Base-by-base conservation (phyloP, 2,888 invertebrate species). In the Trichogramma dendrolimi region DNA sequence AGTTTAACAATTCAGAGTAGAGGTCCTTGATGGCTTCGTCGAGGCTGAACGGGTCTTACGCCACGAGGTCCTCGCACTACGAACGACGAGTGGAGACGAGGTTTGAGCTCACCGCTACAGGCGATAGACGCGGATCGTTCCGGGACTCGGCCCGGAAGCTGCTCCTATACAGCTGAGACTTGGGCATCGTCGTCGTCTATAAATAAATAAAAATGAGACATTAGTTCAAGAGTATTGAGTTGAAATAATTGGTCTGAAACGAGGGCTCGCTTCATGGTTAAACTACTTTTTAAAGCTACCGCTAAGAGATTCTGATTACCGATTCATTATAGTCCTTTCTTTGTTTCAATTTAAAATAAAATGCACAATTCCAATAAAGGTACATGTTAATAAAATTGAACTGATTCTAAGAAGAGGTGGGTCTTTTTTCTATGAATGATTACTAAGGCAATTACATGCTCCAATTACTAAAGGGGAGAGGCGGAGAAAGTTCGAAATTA, bases 121-220 rank as follows among this genome's bases (percentile, higher is more conserved):
- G 60, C 51, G 54, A 60, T 58, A 8, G 63, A 60, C 7, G 63
- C 63, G 11, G 64, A 61, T 40, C 60, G 57, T 14, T 66, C 61
- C 63, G 59, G 59, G 58, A 58, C 58, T 14, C 65, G 59, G 63
- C 61, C 66, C 64, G 63, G 66, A 62, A 52, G 54, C 62, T 54
- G 53, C 55, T 58, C 63, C 72, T 76, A 83, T 64, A 86, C 86
- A 63, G 86, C 86, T 58, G 86, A 86, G 67, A 86, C 86, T 79
- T 86, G 86, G 60, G 86, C 84, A 74, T 86, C 86, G 72, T 86
- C 86, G 71, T 86, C 86, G 81, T 86, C 86, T 85, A 81, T 65
- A 50, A 61, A 62, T 80, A 82, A 75, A 75, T 48, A 51, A 4
- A 40, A 4, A 39, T 63, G 58, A 62, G 27, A 27, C 64, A 62